Base-by-base conservation (phyloP, 2,888 invertebrate species). In the Ectropis crepuscularia region DNA sequence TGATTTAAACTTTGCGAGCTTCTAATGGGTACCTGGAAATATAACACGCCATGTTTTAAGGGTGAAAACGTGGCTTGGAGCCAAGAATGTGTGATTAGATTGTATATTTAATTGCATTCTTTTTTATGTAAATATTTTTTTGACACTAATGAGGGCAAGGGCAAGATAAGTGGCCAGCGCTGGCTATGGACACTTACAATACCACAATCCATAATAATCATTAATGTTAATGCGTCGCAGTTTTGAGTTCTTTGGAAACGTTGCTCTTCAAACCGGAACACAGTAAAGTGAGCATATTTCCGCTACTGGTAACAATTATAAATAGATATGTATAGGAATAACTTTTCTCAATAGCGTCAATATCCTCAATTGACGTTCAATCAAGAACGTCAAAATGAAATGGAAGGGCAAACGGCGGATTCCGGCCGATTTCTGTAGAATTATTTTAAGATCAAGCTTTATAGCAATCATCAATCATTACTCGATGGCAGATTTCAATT, bases 401-500 rank as follows among this genome's bases (percentile, higher is more conserved):
- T 55, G 47, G 38, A 28, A 39, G 28, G 46, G 47, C 54, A 55
- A 41, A 47, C 39, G 55, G 37, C 28, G 28, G 38, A 60, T 53
- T 36, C 28, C 9, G 36, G 43, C 49, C 49, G 43, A 54, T 47
- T 48, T 48, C 47, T 37, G 47, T 41, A 6, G 48, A 61, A 53
- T 60, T 60, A 61, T 61, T 55, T 61, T 45, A 50, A 50, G 55
- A 61, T 50, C 45, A 61, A 49, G 45, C 53, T 10, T 48, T 36
- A 53, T 51, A 50, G 50, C 49, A 55, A 61, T 61, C 61, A 61
- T 61, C 54, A 61, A 61, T 61, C 61, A 61, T 49, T 10, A 41
- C 45, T 61, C 12, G 54, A 16, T 55, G 45, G 49, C 54, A 61
- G 45, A 55, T 61, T 55, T 61, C 55, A 39, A 55, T 39, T 55